Conservation (phyloP, 1,140 invertebrate species). For the Sweltsa coloradensis region DNA sequence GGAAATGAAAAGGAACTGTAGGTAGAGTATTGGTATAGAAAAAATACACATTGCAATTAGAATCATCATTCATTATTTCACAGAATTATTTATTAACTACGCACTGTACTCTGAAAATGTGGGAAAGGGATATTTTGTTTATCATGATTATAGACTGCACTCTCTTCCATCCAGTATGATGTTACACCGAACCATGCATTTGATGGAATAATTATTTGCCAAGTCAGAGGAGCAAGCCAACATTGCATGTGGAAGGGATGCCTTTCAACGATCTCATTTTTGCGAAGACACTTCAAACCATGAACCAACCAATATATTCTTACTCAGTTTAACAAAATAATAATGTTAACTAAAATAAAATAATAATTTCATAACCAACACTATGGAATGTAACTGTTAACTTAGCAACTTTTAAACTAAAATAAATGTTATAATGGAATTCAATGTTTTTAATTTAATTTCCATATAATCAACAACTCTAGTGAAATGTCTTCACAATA, state of each 20-base stretch:
- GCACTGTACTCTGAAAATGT: conserved; percentile 13
- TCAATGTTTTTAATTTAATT: conserved; percentile 3
- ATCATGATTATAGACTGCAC: conserved; percentile 5
- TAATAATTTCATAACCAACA: conserved; percentile 5
- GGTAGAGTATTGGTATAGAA: too few relatives aligned
- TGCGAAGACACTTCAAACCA: conserved; percentile 12
- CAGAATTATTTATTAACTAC: conserved; percentile 13
- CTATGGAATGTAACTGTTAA: conserved; percentile 7
- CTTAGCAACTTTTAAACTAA: conserved; percentile 1
- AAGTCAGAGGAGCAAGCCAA: background rate
- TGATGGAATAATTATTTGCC: conserved; percentile 12
- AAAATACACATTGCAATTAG: too few relatives aligned
- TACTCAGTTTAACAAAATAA: conserved; percentile 3
- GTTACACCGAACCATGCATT: conserved; percentile 7
- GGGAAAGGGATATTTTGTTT: conserved; percentile 1
- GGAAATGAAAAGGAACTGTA: too few relatives aligned
- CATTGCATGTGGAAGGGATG: conserved; percentile 1
- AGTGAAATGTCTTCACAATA: conserved; percentile 13
- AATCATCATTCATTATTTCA: too few relatives aligned
- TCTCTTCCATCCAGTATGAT: conserved; percentile 10
- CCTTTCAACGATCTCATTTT: background rate
- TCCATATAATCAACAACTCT: conserved; percentile 3
- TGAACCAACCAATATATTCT: background rate
- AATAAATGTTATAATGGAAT: background rate
- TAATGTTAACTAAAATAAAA: background rate